A percentile compares a stretch with the other conserved stretches of the same genome.
phyloP scores from a whole-genome alignment of 1,140 invertebrate species.

The Polypedilum pembai region DNA sequence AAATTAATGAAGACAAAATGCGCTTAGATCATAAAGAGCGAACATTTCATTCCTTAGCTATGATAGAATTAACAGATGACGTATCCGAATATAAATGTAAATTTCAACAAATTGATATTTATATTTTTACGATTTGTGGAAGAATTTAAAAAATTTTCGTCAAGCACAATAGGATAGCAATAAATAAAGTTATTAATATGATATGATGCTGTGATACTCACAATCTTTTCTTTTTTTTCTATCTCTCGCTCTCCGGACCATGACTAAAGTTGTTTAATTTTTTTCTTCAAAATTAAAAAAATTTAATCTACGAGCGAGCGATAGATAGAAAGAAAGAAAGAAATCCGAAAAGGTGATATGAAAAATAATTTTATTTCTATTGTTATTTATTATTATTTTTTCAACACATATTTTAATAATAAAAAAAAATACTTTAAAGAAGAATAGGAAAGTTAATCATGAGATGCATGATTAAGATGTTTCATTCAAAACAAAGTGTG shows the following conservation, averaged over 20 bases:
- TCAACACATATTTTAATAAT: slow-evolving; percentile 19
- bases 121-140: slow-evolving; percentile 7
- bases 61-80: too few species aligned
- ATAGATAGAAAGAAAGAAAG: background rate
- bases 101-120: slow-evolving; percentile 19
- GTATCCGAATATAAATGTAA: slow-evolving; percentile 8
- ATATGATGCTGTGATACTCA: slow-evolving; percentile 11
- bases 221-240: background rate
- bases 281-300: slow-evolving; percentile 7
- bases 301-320: too few species aligned
- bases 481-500: slow-evolving; percentile 2
- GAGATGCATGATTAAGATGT: slow-evolving; percentile 4
- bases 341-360: slow-evolving; percentile 17
- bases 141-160: slow-evolving; percentile 20
- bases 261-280: background rate
- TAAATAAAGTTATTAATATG: slow-evolving; percentile 20
- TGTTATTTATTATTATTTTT: background rate
- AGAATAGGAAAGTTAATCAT: background rate
- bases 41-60: too few species aligned
- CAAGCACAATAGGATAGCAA: slow-evolving; percentile 17
- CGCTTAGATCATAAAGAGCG: too few species aligned
- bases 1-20: too few species aligned
- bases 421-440: background rate
- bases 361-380: slow-evolving; percentile 4
- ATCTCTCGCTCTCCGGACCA: background rate